Evolutionary conservation across 2,888 invertebrate genomes (phyloP).

Genomic region (Muschampia staudingeri): DNA sequence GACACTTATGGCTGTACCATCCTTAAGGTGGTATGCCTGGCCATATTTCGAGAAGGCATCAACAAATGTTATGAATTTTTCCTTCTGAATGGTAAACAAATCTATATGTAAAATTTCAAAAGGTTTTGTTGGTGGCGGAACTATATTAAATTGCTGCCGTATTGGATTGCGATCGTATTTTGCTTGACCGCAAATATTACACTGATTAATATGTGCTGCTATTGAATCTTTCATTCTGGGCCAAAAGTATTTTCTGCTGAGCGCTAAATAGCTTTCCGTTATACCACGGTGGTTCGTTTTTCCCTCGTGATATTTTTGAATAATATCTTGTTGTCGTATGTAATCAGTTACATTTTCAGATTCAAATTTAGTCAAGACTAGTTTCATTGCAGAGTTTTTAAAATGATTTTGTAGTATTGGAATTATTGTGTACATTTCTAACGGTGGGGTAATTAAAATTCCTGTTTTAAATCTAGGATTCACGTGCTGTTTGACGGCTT

Average conservation of each 20-base stretch:
- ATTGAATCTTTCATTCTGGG: background rate
- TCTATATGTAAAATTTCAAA: background rate
- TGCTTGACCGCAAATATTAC: background rate
- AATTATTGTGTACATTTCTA: constrained; percentile 37
- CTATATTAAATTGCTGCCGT: background rate
- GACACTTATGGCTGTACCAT: background rate
- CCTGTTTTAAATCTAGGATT: constrained; percentile 27
- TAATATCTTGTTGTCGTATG: constrained; percentile 63
- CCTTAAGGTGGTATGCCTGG: background rate
- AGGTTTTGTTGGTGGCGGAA: background rate
- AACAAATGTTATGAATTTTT: background rate
- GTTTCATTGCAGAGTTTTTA: constrained; percentile 63
- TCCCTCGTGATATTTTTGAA: constrained; percentile 64
- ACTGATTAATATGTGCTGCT: background rate
- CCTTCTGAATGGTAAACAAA: background rate
- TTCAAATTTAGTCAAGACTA: constrained; percentile 59
- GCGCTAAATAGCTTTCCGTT: constrained; percentile 59
- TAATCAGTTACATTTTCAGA: constrained; percentile 64
- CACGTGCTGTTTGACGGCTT: constrained; percentile 26
- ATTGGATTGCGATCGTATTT: constrained; percentile 12
- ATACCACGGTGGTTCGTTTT: constrained; percentile 67
- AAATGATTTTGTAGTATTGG: constrained; percentile 65
- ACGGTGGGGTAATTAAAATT: constrained; percentile 5
- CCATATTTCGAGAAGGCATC: background rate
- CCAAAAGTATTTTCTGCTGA: constrained; percentile 25